Percentiles rank a stretch among this genome's conserved stretches.
These are phyloP conservation scores for Sycophila texana DNA, from an alignment of 2,888 invertebrate species.

Conservation along the genomic window DNA sequence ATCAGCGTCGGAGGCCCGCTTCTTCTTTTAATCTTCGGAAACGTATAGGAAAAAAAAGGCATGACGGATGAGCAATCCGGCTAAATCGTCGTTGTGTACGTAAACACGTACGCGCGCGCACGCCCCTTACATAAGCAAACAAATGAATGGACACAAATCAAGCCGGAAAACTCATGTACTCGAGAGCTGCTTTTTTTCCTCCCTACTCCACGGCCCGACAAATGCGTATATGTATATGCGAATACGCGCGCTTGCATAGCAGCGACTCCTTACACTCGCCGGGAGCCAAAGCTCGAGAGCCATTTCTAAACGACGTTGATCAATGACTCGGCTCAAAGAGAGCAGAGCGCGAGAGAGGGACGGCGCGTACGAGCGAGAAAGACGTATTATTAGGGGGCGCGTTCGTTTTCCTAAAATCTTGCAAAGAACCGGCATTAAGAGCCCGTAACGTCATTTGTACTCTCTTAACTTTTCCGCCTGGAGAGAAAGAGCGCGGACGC, in stretches of 20 bases:
- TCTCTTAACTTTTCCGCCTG: slow-evolving; percentile 43
- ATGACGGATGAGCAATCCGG: slow-evolving; percentile 35
- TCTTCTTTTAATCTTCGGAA: slow-evolving; percentile 2
- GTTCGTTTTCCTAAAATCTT: slow-evolving; percentile 50
- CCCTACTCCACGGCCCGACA: not conserved
- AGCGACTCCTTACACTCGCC: not conserved
- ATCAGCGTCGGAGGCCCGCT: not conserved
- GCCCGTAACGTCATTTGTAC: slow-evolving; percentile 54
- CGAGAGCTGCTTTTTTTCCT: not conserved
- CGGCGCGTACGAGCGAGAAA: not conserved
- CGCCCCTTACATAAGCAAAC: slow-evolving; percentile 32
- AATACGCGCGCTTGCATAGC: slow-evolving; percentile 1
- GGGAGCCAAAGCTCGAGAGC: not conserved
- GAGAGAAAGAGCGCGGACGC: not conserved
- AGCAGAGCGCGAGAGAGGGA: slow-evolving; percentile 14
- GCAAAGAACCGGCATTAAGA: slow-evolving; percentile 48
- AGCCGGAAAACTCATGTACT: slow-evolving; percentile 22
- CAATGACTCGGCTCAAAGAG: slow-evolving; percentile 41
- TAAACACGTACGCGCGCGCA: not conserved
- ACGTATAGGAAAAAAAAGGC: not conserved
- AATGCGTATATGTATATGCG: not conserved
- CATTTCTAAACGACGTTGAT: slow-evolving; percentile 51
- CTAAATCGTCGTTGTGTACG: slow-evolving; percentile 31
- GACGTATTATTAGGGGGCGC: slow-evolving; percentile 44
- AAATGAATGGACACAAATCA: slow-evolving; percentile 50